A percentile compares a stretch with the other conserved stretches of the same genome.
phyloP scores from a whole-genome alignment of 2,113 vertebrate species.

The Carassius gibelio region DNA sequence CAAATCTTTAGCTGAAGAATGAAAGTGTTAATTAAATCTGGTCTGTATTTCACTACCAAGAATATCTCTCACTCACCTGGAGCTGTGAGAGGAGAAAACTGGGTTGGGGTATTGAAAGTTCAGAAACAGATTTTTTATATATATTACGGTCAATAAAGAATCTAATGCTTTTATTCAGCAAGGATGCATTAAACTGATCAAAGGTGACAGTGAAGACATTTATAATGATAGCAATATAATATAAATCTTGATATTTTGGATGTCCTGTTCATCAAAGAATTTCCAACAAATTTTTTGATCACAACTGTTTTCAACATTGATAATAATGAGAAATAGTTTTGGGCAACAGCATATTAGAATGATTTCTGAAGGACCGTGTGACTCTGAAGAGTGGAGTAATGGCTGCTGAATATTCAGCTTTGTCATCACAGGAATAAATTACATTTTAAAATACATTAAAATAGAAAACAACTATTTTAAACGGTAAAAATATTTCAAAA shows the following conservation, averaged over 20 bases:
- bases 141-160: too few species aligned
- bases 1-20: conserved; percentile 13
- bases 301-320: neutral
- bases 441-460: neutral
- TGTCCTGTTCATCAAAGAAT: neutral
- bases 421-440: too few species aligned
- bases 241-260: neutral
- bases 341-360: too few species aligned
- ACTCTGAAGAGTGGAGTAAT: neutral
- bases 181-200: neutral
- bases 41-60: neutral
- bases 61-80: conserved; percentile 14
- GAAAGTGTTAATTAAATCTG: conserved; percentile 22
- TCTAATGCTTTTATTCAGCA: neutral
- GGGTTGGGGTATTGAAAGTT: neutral
- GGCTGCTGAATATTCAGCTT: neutral
- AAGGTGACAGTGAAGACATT: neutral
- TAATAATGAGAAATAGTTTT: neutral
- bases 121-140: neutral
- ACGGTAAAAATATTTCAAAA: neutral
- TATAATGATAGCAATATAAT: neutral
- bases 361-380: too few species aligned
- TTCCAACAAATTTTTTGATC: neutral
- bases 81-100: neutral
- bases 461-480: neutral